Conservation (phyloP, 1,140 invertebrate species). For the Pseudachorutes palmiensis region DNA sequence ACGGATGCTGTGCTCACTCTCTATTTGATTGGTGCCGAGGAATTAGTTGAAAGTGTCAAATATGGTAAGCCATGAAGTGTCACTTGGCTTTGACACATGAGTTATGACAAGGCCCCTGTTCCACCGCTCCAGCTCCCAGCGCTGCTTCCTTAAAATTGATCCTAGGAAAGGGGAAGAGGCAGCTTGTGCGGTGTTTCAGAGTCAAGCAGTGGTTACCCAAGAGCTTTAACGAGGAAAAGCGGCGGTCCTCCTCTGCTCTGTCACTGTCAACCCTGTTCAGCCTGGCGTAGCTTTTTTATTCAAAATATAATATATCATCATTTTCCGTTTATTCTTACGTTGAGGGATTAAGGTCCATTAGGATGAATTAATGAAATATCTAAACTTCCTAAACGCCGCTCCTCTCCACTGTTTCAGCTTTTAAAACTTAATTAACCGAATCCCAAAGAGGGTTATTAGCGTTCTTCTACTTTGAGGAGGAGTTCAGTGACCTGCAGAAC, state of each 20-base stretch:
- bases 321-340: no score
- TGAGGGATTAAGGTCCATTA: conserved; percentile 8
- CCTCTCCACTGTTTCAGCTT: no score
- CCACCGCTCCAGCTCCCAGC: neutral
- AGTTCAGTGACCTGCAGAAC: no score
- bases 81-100: neutral
- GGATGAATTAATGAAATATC: no score
- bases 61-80: conserved; percentile 21
- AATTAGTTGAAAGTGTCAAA: conserved; percentile 31
- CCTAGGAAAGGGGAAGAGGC: neutral
- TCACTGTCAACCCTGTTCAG: no score
- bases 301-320: no score
- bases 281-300: no score
- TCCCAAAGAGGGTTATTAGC: no score
- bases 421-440: no score
- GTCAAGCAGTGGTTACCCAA: neutral
- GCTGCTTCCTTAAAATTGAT: no score
- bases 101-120: conserved; percentile 4
- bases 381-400: no score
- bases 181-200: neutral
- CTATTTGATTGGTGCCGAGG: conserved; percentile 35
- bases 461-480: no score
- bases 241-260: neutral
- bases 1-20: conserved; percentile 37
- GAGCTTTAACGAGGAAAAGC: neutral